These are phyloP conservation scores for Ariolimax columbianus DNA, from an alignment of 2,888 invertebrate species.

Conservation along the genomic window DNA sequence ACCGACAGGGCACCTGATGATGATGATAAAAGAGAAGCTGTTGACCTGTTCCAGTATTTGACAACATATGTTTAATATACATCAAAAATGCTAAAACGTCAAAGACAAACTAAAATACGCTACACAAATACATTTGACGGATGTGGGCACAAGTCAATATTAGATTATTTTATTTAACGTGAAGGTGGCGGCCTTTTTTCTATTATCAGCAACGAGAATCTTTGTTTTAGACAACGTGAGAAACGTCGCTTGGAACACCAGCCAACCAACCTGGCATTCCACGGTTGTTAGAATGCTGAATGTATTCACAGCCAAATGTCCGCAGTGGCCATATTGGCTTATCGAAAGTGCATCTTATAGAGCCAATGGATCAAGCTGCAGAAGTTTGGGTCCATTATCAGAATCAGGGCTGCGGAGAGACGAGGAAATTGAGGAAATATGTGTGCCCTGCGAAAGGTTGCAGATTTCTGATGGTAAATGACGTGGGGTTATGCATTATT, in stretches of 20 bases:
- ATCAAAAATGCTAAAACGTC: too few species aligned
- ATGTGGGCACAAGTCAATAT: too few species aligned
- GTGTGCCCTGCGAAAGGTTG: slow-evolving; percentile 2
- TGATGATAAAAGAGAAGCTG: too few species aligned
- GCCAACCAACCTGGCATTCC: not conserved
- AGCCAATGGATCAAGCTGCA: slow-evolving; percentile 31
- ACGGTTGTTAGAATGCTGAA: not conserved
- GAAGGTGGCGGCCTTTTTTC: not conserved
- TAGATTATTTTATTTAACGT: not conserved
- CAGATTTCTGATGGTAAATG: not conserved
- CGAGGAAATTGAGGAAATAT: slow-evolving; percentile 1
- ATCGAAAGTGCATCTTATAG: slow-evolving; percentile 45
- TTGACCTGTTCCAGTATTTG: too few species aligned
- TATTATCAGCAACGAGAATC: not conserved
- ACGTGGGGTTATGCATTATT: too few species aligned
- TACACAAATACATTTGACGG: too few species aligned
- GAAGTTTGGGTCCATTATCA: slow-evolving; percentile 16
- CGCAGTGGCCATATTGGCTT: slow-evolving; percentile 24
- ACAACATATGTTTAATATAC: too few species aligned
- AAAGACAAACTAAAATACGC: too few species aligned
- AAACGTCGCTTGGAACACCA: not conserved
- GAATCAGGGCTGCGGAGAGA: slow-evolving; percentile 6
- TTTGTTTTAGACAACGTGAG: slow-evolving; percentile 23
- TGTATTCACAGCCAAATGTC: slow-evolving; percentile 12
- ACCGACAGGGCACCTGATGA: too few species aligned